Conservation (phyloP, 1,140 invertebrate genomes). For the Matsumurasca onukii region DNA sequence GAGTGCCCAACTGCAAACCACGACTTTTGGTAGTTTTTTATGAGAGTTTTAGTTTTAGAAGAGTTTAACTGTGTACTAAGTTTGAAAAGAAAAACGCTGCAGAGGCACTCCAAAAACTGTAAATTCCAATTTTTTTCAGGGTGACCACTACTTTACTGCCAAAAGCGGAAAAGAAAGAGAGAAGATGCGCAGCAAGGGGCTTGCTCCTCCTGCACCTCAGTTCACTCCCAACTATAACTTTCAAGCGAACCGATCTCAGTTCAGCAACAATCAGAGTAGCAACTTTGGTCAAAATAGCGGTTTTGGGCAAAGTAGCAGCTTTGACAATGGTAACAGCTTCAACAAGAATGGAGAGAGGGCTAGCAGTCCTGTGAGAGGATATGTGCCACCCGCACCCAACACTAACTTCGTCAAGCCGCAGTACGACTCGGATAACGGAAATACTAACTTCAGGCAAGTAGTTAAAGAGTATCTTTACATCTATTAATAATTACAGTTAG, state of each 20-base stretch:
- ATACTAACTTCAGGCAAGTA: background rate
- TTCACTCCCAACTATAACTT: background rate
- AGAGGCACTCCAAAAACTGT: too few species aligned
- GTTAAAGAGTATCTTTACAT: background rate
- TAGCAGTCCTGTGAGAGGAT: too few species aligned
- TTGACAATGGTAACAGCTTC: background rate
- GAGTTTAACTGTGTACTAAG: too few species aligned
- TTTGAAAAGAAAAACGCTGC: too few species aligned
- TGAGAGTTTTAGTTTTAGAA: too few species aligned
- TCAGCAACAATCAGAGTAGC: background rate
- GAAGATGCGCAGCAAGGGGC: background rate
- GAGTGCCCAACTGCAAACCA: too few species aligned
- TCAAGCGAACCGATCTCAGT: background rate
- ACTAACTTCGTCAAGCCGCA: background rate
- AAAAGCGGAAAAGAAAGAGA: background rate
- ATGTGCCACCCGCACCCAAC: background rate
- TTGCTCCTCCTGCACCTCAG: background rate
- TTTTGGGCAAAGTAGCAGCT: background rate
- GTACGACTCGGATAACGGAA: conserved; percentile 6
- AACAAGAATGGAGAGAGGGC: too few species aligned
- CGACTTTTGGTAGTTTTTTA: too few species aligned
- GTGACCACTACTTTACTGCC: conserved; percentile 11
- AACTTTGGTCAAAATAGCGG: background rate
- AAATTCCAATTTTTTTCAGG: conserved; percentile 1
- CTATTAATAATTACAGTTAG: too few species aligned